Percentiles rank a stretch among this genome's conserved stretches.
Conservation (phyloP, 2,797 vertebrate genomes). For the Propithecus perrieri region DNA sequence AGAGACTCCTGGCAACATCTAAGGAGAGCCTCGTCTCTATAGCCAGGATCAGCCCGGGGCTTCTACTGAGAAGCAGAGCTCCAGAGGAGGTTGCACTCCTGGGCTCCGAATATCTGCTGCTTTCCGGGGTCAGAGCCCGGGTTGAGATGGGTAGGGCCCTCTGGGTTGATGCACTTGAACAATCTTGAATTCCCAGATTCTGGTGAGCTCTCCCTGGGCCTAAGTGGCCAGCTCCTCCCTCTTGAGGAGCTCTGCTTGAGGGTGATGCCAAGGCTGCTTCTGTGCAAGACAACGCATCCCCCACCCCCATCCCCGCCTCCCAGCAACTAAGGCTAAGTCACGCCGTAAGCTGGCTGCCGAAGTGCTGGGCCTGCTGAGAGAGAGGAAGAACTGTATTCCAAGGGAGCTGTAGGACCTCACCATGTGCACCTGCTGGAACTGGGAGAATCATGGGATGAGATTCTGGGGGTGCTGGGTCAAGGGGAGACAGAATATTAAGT, state of each 20-base stretch:
- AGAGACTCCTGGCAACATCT: background rate
- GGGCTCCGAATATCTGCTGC: background rate
- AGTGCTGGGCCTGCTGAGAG: background rate
- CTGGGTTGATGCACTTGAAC: background rate
- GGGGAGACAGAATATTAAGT: background rate
- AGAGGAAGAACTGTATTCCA: background rate
- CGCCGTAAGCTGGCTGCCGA: background rate
- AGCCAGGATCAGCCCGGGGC: background rate
- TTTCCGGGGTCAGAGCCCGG: background rate
- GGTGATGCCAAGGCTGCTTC: background rate
- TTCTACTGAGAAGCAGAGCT: background rate
- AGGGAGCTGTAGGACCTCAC: too few relatives aligned
- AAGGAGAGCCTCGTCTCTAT: background rate
- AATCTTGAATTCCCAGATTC: background rate
- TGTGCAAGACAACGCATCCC: fast-evolving
- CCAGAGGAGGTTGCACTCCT: background rate
- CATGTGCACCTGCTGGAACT: background rate
- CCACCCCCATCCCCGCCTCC: background rate
- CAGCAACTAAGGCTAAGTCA: background rate
- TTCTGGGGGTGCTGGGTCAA: background rate
- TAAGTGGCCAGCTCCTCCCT: background rate
- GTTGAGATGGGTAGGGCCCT: background rate
- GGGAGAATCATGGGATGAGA: background rate
- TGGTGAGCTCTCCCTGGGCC: background rate
- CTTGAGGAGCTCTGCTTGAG: background rate